phyloP scores from a whole-genome alignment of 2,797 vertebrate genomes.

The Threskiornis aethiopicus region DNA sequence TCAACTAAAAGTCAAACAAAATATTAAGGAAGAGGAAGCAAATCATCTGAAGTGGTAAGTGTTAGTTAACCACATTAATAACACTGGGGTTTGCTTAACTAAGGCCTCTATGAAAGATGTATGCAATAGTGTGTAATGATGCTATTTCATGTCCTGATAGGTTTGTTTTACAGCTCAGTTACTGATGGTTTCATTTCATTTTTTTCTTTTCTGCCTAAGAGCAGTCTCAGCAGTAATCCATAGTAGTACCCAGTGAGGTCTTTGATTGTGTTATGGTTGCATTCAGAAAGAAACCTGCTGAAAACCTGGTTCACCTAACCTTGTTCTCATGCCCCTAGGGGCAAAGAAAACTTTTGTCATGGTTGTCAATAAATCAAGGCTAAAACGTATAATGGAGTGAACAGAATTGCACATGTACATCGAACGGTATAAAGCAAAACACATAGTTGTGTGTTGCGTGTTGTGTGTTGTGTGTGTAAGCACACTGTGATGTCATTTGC shows the following conservation, averaged over 20 bases:
- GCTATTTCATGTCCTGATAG: neutral
- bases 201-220: neutral
- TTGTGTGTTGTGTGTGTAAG: neutral
- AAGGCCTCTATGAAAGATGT: neutral
- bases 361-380: neutral
- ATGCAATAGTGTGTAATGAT: neutral
- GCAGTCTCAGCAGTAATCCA: neutral
- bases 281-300: neutral
- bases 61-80: neutral
- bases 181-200: neutral
- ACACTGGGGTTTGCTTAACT: neutral
- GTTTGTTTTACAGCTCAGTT: neutral
- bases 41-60: constrained; percentile 83
- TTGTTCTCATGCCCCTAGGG: neutral
- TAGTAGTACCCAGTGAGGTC: neutral
- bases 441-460: neutral
- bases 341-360: neutral
- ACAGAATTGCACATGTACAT: neutral
- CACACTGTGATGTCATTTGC: neutral
- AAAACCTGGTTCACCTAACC: neutral
- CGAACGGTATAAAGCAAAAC: neutral
- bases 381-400: neutral
- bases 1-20: constrained; percentile 79
- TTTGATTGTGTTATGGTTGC: neutral
- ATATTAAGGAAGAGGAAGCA: constrained; percentile 75